Conservation (phyloP, 2,113 vertebrate species). For the Indicator indicator region DNA sequence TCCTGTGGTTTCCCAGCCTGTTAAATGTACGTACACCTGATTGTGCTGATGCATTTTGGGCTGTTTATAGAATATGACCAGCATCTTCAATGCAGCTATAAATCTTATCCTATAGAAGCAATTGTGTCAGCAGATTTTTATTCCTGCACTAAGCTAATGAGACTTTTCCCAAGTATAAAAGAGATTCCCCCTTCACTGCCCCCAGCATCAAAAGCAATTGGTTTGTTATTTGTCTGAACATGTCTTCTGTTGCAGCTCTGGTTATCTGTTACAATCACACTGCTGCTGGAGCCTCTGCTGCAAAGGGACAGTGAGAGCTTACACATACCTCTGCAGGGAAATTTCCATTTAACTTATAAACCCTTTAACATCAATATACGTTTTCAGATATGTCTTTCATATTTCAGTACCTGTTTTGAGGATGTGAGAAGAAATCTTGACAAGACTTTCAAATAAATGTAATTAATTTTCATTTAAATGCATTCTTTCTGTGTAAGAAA, state of each 20-base stretch:
- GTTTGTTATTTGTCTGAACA: constrained; percentile 46
- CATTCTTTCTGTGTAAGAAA: background rate
- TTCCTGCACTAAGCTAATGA: constrained; percentile 20
- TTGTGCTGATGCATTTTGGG: constrained; percentile 27
- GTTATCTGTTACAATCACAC: background rate
- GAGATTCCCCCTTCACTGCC: background rate
- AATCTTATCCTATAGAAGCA: constrained; percentile 46
- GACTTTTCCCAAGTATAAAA: constrained; percentile 14
- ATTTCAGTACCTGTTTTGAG: background rate
- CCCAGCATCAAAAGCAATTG: constrained; percentile 27
- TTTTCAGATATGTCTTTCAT: background rate
- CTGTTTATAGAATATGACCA: constrained; percentile 19
- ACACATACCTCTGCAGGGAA: background rate
- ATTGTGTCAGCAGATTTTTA: constrained; percentile 52
- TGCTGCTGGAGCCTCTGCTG: background rate
- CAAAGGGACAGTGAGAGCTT: background rate
- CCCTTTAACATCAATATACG: background rate
- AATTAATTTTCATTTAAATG: background rate
- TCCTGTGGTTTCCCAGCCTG: background rate
- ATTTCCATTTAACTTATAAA: background rate
- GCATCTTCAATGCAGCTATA: constrained; percentile 50
- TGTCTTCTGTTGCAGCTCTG: background rate
- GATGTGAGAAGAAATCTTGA: background rate
- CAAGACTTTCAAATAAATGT: background rate
- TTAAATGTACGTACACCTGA: background rate